phyloP scores from a whole-genome alignment of 2,113 vertebrate species.

The Gadus chalcogrammus region DNA sequence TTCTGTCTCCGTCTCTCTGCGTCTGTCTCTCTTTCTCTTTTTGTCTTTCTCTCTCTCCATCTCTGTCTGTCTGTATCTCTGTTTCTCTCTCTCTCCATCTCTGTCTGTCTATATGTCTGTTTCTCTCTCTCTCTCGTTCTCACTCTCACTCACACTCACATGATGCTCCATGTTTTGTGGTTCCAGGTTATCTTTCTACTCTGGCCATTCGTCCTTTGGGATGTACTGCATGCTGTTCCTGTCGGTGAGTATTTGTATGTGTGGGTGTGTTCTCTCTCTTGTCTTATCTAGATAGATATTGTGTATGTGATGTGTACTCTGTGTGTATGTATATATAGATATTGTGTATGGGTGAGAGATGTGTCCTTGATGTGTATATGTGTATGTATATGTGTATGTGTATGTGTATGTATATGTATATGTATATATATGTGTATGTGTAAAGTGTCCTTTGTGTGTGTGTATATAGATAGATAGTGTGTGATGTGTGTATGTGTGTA shows the following conservation, averaged over 20 bases:
- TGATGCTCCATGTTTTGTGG: constrained; percentile 9
- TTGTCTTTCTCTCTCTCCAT: background rate
- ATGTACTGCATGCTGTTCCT: constrained; percentile 99
- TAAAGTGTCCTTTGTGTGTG: too few species aligned
- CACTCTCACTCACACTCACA: too few species aligned
- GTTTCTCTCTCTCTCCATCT: background rate
- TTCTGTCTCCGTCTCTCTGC: background rate
- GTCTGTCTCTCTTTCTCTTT: too few species aligned
- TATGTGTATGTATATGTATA: too few species aligned
- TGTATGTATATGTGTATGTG: background rate
- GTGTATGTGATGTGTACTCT: background rate
- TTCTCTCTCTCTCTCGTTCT: background rate
- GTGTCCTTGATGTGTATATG: background rate
- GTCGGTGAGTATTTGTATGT: constrained; percentile 76
- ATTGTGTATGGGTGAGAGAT: background rate
- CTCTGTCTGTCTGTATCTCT: background rate
- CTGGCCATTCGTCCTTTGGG: constrained; percentile 92
- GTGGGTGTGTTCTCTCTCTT: background rate
- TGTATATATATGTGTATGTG: too few species aligned
- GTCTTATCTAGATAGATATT: background rate
- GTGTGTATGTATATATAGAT: constrained; percentile 5
- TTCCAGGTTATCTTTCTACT: constrained; percentile 91
- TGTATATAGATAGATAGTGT: too few species aligned
- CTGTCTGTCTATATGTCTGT: background rate
- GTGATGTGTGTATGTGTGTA: too few species aligned